Percentiles rank a stretch among this genome's conserved stretches.
phyloP scores from a whole-genome alignment of 2,113 vertebrate genomes.

The Chloropsis hardwickii region DNA sequence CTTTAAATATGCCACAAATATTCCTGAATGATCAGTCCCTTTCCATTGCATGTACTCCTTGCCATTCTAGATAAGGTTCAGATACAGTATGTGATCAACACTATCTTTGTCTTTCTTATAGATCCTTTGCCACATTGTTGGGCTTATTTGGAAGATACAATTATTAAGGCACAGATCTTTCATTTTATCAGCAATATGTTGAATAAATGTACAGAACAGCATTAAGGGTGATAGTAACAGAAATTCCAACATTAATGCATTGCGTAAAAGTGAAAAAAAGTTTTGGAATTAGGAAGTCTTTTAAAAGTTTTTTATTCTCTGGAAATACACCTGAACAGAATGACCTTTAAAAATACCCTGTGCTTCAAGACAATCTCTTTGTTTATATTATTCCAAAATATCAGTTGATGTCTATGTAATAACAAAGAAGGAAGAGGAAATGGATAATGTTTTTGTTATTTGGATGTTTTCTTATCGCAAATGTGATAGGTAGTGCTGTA shows the following conservation, averaged over 20 bases:
- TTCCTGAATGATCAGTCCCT: not conserved
- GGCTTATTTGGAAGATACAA: not conserved
- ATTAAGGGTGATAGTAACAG: not conserved
- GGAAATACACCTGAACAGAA: not conserved
- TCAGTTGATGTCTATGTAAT: not conserved
- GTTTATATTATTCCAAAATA: slow-evolving; percentile 1
- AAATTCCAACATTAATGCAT: not conserved
- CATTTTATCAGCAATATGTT: not conserved
- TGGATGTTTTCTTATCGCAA: slow-evolving; percentile 51
- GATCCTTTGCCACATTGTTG: not conserved
- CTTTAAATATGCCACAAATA: not conserved
- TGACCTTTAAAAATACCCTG: not conserved
- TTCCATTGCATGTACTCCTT: not conserved
- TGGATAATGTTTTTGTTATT: slow-evolving; percentile 17
- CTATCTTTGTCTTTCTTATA: not conserved
- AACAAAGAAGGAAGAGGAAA: slow-evolving; percentile 30
- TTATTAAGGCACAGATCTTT: not conserved
- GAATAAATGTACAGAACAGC: not conserved
- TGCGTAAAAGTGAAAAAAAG: not conserved
- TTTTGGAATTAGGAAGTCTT: not conserved
- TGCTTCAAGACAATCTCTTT: not conserved
- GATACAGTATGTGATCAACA: not conserved
- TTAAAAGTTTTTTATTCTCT: not conserved
- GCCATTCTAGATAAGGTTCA: not conserved
- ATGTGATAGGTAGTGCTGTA: slow-evolving; percentile 7